Conservation (phyloP, 2,113 vertebrate species). For the Mesembrinibis cayennensis region DNA sequence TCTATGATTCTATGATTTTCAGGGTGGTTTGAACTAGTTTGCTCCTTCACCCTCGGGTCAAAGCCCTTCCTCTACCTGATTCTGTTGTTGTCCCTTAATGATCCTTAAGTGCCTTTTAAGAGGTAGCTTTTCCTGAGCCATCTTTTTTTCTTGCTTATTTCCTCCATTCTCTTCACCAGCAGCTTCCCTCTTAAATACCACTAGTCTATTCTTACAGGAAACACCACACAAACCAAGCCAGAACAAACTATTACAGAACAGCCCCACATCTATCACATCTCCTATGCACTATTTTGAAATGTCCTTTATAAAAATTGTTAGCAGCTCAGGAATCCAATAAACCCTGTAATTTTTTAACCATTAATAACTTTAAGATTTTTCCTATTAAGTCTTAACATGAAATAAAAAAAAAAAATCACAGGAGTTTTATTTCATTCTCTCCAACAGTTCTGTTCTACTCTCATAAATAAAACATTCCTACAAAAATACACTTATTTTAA, state of each 20-base stretch:
- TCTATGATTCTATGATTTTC: too few species aligned
- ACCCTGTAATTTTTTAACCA: neutral
- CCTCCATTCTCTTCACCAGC: neutral
- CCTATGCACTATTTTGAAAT: neutral
- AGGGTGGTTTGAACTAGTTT: neutral
- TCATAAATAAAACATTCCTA: conserved; percentile 23
- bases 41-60: neutral
- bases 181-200: neutral
- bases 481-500: neutral
- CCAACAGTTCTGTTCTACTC: neutral
- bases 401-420: neutral
- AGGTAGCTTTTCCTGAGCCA: neutral
- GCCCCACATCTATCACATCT: neutral
- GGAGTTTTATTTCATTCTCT: neutral
- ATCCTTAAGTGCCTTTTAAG: neutral
- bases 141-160: neutral
- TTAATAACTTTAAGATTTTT: neutral
- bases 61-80: neutral
- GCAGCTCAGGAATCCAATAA: neutral
- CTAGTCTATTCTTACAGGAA: neutral
- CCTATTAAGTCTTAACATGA: neutral
- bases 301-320: neutral
- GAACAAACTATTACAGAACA: neutral
- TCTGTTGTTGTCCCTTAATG: neutral
- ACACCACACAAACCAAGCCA: neutral